A percentile compares a stretch with the other conserved stretches of the same genome.
phyloP scores from a whole-genome alignment of 2,113 vertebrate species.

The Hypomesus transpacificus region DNA sequence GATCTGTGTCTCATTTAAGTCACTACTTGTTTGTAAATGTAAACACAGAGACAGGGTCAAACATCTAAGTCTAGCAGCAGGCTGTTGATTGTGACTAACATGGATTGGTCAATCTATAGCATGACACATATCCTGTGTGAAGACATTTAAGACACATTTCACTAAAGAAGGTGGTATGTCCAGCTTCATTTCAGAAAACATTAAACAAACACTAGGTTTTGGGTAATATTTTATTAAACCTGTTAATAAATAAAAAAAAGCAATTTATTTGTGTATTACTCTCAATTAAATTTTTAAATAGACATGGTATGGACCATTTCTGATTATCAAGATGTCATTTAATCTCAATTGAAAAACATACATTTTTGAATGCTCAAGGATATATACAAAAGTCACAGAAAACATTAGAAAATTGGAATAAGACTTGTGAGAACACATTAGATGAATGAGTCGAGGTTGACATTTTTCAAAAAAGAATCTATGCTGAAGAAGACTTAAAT shows the following conservation, averaged over 20 bases:
- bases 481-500: slow-evolving; percentile 24
- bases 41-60: slow-evolving; percentile 53
- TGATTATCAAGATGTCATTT: slow-evolving; percentile 27
- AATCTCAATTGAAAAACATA: slow-evolving; percentile 25
- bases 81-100: no score
- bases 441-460: slow-evolving; percentile 28
- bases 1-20: slow-evolving; percentile 67
- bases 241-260: slow-evolving; percentile 62
- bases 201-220: slow-evolving; percentile 22
- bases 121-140: no score
- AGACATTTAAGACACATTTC: no score
- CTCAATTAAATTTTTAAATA: slow-evolving; percentile 38
- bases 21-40: slow-evolving; percentile 65
- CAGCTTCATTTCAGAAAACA: slow-evolving; percentile 16
- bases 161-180: no score
- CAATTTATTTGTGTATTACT: slow-evolving; percentile 26
- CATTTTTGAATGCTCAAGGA: slow-evolving; percentile 15
- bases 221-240: slow-evolving; percentile 54
- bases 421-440: slow-evolving; percentile 22
- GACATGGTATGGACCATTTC: slow-evolving; percentile 21
- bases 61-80: slow-evolving; percentile 17
- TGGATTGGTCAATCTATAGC: no score
- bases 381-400: slow-evolving; percentile 42
- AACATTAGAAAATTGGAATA: slow-evolving; percentile 24
- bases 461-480: slow-evolving; percentile 31